A percentile compares a stretch with the other conserved stretches of the same genome.
phyloP scores from a whole-genome alignment of 2,797 vertebrate genomes.

The Halcyon smyrnensis region DNA sequence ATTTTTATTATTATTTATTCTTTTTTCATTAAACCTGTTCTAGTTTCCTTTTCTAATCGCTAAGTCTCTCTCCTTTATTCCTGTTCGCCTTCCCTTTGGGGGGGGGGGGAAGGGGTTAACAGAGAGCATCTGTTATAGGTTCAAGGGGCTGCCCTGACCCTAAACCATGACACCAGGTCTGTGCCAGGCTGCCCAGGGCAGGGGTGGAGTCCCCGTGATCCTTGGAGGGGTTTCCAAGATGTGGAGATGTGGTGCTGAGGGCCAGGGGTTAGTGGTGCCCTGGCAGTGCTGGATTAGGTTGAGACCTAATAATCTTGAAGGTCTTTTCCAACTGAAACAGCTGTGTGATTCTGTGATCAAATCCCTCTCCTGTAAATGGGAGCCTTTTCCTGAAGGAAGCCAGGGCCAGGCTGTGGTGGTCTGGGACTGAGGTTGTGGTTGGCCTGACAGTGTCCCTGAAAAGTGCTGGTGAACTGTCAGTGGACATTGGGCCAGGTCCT shows the following conservation, averaged over 20 bases:
- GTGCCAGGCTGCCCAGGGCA: not conserved
- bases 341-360: not conserved
- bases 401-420: too few relatives aligned
- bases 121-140: too few relatives aligned
- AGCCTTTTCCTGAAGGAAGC: not conserved
- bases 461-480: not conserved
- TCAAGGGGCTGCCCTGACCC: too few relatives aligned
- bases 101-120: too few relatives aligned
- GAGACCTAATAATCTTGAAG: too few relatives aligned
- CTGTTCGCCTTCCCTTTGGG: too few relatives aligned
- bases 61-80: too few relatives aligned
- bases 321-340: not conserved
- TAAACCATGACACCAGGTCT: too few relatives aligned
- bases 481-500: rapidly evolving
- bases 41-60: too few relatives aligned
- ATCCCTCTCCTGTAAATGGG: not conserved
- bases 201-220: not conserved
- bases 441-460: not conserved
- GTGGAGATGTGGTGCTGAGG: not conserved
- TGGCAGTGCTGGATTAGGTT: not conserved
- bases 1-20: too few relatives aligned
- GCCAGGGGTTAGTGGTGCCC: not conserved
- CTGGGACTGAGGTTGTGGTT: rapidly evolving
- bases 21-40: too few relatives aligned
- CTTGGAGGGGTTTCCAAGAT: not conserved